A percentile compares a stretch with the other conserved stretches of the same genome.
phyloP scores from a whole-genome alignment of 2,888 invertebrate species.

The Acronicta psi region DNA sequence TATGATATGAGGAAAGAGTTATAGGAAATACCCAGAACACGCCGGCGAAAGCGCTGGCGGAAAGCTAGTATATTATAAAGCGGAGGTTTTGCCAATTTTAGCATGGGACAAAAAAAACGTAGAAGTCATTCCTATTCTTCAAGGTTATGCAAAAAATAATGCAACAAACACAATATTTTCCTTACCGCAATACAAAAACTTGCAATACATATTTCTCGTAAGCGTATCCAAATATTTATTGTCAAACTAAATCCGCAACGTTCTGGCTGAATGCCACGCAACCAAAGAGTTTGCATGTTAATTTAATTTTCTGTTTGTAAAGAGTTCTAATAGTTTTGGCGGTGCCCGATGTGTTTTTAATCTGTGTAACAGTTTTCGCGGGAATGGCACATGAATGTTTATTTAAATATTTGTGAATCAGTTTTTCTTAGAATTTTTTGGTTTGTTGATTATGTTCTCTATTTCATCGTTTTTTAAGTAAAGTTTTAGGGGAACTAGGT shows the following conservation, averaged over 20 bases:
- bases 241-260: slow-evolving; percentile 17
- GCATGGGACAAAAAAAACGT: background rate
- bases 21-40: no score
- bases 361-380: slow-evolving; percentile 33
- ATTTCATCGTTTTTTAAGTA: slow-evolving; percentile 1
- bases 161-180: background rate
- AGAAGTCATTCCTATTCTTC: background rate
- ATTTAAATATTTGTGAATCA: background rate
- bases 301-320: slow-evolving; percentile 47
- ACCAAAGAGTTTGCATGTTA: slow-evolving; percentile 43
- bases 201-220: background rate
- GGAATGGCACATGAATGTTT: background rate
- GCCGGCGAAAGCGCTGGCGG: no score
- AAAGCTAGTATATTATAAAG: no score
- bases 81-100: no score
- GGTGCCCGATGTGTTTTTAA: slow-evolving; percentile 32
- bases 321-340: slow-evolving; percentile 54
- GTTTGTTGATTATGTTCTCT: no score
- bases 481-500: no score
- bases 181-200: background rate
- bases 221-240: slow-evolving; percentile 25
- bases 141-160: background rate
- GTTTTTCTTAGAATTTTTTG: background rate
- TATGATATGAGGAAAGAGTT: no score
- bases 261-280: slow-evolving; percentile 47